A percentile compares a stretch with the other conserved stretches of the same genome.
Conservation (phyloP, 2,888 invertebrate genomes). For the Dolichomitus sp. region DNA sequence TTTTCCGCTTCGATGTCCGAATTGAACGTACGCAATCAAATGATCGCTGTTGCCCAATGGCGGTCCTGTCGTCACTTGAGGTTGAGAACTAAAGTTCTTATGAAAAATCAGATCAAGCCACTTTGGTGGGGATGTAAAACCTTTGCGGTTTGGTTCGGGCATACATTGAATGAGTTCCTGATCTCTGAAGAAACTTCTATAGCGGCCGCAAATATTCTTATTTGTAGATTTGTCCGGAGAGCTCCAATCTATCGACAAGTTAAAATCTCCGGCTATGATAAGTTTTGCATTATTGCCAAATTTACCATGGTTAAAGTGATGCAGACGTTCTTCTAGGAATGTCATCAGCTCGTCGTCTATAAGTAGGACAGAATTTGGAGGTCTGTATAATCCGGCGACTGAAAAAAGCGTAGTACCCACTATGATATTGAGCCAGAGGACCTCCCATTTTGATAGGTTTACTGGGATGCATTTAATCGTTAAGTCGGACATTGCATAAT, state of each 20-base stretch:
- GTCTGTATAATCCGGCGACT: background rate
- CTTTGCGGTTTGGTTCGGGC: background rate
- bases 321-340: background rate
- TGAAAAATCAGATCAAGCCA: background rate
- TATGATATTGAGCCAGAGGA: background rate
- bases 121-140: background rate
- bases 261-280: background rate
- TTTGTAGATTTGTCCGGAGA: background rate
- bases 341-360: background rate
- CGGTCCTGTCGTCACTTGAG: background rate
- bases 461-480: background rate
- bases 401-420: background rate
- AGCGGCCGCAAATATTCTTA: background rate
- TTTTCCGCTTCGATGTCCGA: background rate
- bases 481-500: background rate
- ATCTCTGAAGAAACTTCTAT: background rate
- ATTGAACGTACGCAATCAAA: background rate
- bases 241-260: background rate
- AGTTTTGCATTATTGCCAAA: background rate
- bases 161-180: background rate
- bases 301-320: background rate
- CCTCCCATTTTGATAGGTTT: background rate
- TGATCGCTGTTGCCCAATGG: slow-evolving; percentile 1
- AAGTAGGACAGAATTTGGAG: background rate
- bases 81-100: background rate